Base-by-base conservation (phyloP, 1,140 invertebrate species). In the Dinoponera quadriceps region DNA sequence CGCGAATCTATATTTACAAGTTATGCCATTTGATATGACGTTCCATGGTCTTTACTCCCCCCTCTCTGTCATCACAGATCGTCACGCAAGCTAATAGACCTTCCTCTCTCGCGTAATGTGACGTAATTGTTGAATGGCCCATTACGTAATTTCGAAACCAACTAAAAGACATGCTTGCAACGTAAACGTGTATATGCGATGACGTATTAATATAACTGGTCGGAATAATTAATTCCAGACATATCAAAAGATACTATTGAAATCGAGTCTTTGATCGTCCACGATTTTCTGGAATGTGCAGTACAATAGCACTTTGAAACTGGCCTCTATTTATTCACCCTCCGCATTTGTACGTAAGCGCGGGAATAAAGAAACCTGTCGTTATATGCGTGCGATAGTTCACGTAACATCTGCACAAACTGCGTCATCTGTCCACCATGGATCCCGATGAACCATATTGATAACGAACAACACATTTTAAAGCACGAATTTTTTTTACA, bases 331-430 rank as follows among this genome's bases (percentile, higher is more conserved):
- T n/a, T 75, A 75, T 75, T 44, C 13, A 44, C 7, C 38, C 25
- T 75, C 27, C 4, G 25, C 63, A 75, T 75, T 75, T 75, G 29
- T 63, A 49, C 27, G 59, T 25, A 75, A 74, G 20, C 57, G 55
- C n/a, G 72, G 63, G 38, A 27, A 75, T 75, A 62, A 29, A 62
- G 25, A 62, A 27, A 3, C 27, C 27, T 63, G 38, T 59, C 57
- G 57, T 63, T 75, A 75, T 16, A 49, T 63, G 54, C 18, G 9
- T 48, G 44, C 33, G 33, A 74, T 62, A 62, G 33, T 62, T 62
- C 22, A 74, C 25, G 55, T 62, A 44, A 74, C 55, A 74, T 74
- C 72, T 74, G 72, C 55, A 48, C 29, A 44, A 62, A 62, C 33
- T 74, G 22, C 72, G 55, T 73, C 71, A 73, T 60, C 55, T 74